phyloP scores from a whole-genome alignment of 23 tunicate genomes.

The Aplidium turbinatum region DNA sequence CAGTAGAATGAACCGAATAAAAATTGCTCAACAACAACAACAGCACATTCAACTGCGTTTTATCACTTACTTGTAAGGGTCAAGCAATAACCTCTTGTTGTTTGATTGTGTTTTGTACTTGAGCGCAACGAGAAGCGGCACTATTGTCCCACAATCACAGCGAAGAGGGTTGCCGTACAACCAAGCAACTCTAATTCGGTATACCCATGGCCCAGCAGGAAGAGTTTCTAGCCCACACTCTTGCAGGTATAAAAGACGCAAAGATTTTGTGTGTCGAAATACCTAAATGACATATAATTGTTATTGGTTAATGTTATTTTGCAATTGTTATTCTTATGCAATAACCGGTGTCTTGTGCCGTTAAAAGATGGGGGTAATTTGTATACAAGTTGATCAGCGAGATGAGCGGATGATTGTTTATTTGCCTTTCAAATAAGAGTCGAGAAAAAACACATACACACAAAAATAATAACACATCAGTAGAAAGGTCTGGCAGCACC shows the following conservation, averaged over 20 bases:
- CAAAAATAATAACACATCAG: no score
- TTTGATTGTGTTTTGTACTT: slow-evolving; percentile 1
- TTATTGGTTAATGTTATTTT: background rate
- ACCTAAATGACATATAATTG: slow-evolving; percentile 21
- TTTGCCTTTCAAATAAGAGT: no score
- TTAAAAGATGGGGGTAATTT: no score
- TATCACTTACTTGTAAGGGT: slow-evolving; percentile 48
- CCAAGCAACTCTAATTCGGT: slow-evolving; percentile 39
- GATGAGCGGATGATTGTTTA: no score
- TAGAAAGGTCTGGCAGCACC: no score
- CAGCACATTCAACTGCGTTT: background rate
- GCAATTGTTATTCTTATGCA: background rate
- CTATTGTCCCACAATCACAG: slow-evolving; percentile 50
- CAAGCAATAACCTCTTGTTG: slow-evolving; percentile 23
- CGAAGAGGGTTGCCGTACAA: slow-evolving; percentile 77
- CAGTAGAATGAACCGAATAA: no score
- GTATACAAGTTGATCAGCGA: no score
- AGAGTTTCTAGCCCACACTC: slow-evolving; percentile 55
- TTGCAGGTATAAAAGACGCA: slow-evolving; percentile 56
- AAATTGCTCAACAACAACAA: no score
- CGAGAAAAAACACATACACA: no score
- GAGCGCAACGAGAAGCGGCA: slow-evolving; percentile 25
- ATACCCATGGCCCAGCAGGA: slow-evolving; percentile 63
- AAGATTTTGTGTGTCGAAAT: slow-evolving; percentile 22
- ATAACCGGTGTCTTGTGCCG: background rate